Percentiles rank a stretch among this genome's conserved stretches.
Evolutionary conservation across 2,797 vertebrate species (phyloP).

Genomic region (Dicrostonyx torquatus): DNA sequence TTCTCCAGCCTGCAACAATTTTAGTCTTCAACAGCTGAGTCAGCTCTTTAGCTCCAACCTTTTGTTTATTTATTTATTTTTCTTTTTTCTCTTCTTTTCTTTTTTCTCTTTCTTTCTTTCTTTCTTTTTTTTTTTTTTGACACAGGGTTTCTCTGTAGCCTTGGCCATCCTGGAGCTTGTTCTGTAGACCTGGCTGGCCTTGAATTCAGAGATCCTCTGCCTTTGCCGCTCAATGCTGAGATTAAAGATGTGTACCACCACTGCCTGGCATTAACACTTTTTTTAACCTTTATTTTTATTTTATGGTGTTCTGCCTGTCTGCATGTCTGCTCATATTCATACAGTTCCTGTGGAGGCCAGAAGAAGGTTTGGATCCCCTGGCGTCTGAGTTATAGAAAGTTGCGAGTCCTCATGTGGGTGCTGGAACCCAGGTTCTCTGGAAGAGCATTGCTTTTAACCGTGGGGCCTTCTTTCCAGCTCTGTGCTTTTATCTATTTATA

Average conservation of each 20-base stretch:
- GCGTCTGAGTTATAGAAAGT: background rate
- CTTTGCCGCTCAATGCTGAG: background rate
- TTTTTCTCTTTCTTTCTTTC: no score
- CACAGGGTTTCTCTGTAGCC: background rate
- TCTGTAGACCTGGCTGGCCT: background rate
- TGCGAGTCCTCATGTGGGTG: background rate
- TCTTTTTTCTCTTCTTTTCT: no score
- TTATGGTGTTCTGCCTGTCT: background rate
- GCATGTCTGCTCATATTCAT: background rate
- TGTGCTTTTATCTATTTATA: no score
- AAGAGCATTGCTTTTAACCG: background rate
- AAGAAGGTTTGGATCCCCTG: background rate
- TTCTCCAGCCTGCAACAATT: background rate
- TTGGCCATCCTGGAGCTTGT: background rate
- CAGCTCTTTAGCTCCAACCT: background rate
- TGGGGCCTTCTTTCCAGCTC: background rate
- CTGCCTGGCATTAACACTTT: background rate
- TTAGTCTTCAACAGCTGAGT: background rate
- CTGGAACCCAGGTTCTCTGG: background rate
- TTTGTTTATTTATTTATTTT: background rate
- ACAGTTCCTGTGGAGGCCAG: background rate
- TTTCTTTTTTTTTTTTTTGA: background rate
- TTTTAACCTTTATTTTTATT: background rate
- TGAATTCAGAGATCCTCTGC: background rate
- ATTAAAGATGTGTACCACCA: background rate